Base-by-base conservation (phyloP, 2,797 vertebrate genomes). In the Otus scops region DNA sequence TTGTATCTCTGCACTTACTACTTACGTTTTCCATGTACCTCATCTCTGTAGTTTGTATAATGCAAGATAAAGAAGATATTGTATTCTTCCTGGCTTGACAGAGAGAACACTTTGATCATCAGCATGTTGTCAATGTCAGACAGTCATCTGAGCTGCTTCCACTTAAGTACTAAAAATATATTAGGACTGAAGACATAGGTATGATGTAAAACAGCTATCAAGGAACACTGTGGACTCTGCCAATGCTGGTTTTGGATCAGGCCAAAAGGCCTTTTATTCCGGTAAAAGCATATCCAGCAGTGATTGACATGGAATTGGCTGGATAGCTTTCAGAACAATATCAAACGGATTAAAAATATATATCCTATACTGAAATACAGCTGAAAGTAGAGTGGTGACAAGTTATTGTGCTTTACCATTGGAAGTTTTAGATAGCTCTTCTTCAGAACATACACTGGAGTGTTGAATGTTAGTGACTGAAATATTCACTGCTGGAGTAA, bases 161-260 rank as follows among this genome's bases (percentile, higher is more conserved):
- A 68, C 65, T 86, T 82, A 85, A 83, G 45, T 30, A 68, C 92
- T 95, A 91, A 96, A 95, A 95, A 89, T 95, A 95, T 34, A 11
- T 88, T 71, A 51, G 84, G 41, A 27, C 92, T 65, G 90, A 27
- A 92, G 88, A 69, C 87, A 54, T 4, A 18, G 43, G 70, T 85
- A 27, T 94, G 94, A 93, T 92, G 84, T 77, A 77, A 95, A 95
- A 80, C 71, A 85, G 86, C 95, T 95, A 65, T 94, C 92, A 96
- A 88, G 95, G 92, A 96, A 89, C 93, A 89, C 71, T 39, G 24
- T 85, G 84, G 76, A 32, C 77, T 82, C 27, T 94, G 80, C 94
- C 53, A 95, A 65, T 20, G 84, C 84, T 94, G 57, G 45, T 64
- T 59, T 91, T 95, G 84, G 64, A 91, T 79, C 60, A 69, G 64